Base-by-base conservation (phyloP, 2,797 vertebrate species). In the Micropoecilia bifurca region DNA sequence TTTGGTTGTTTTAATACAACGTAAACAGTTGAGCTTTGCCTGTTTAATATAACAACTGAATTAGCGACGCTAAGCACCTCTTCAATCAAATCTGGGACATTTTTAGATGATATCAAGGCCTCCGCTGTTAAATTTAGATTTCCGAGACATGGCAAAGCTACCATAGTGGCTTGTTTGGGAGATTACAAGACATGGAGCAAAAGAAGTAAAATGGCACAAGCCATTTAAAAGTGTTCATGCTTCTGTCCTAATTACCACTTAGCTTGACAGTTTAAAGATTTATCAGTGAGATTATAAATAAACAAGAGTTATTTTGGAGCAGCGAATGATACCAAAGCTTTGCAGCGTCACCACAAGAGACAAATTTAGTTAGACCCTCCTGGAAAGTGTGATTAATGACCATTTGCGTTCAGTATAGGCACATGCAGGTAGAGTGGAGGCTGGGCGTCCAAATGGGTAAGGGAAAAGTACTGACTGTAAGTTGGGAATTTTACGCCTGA, bases 161-260 rank as follows among this genome's bases (percentile, higher is more conserved):
- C 41, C 22, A 76, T 88, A 83, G 89, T 86, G 41, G 80, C 82
- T 88, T 85, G 85, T 76, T 84, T 0, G 28, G 16, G 46, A 82
- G 79, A 74, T 88, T 85, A 80, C 6, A 80, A 73, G 41, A 88
- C 81, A 55, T 33, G 53, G 28, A 79, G 71, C 6, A 68, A 47
- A 77, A 76, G 78, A 50, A 25, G 46, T 71, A 47, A 80, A 75
- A 69, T 28, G 41, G 45, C 13, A 69, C n/a, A 7, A 61, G 33
- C 43, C 20, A 55, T 87, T 76, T 33, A 69, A 75, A 79, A 75
- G 39, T 25, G 6, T 76, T 78, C 59, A 73, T 46, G 12, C 6
- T 48, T 55, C 57, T 63, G 57, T 69, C 75, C 74, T 28, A 66
- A 43, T 9, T 73, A 74, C 10, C 83, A 53, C 20, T 74, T 76